A percentile compares a stretch with the other conserved stretches of the same genome.
phyloP scores from a whole-genome alignment of 2,113 vertebrate species.

The Podarcis cretensis region DNA sequence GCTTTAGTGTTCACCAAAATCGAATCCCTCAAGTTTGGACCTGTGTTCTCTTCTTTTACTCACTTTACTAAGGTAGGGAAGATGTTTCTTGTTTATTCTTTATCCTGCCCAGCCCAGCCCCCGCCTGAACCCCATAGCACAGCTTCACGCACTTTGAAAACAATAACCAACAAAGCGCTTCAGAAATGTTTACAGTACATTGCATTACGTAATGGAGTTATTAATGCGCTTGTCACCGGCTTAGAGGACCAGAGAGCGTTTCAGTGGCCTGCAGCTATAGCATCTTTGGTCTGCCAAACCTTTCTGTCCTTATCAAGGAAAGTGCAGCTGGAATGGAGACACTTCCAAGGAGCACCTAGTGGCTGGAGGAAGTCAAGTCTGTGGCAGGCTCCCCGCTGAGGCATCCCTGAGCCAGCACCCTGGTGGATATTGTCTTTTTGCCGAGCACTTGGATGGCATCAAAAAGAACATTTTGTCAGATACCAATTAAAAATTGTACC shows the following conservation, averaged over 20 bases:
- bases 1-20: neutral
- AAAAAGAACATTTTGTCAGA: neutral
- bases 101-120: neutral
- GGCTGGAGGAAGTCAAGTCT: neutral
- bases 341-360: neutral
- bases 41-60: neutral
- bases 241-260: neutral
- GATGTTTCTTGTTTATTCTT: neutral
- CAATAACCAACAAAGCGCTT: neutral
- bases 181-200: neutral
- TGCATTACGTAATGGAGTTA: neutral
- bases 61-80: neutral
- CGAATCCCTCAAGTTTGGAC: neutral
- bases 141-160: neutral
- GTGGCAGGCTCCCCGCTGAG: neutral
- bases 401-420: neutral
- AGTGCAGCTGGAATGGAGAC: neutral
- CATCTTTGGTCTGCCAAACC: neutral
- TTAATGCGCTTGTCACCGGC: neutral
- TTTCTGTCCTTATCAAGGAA: neutral
- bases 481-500: slow-evolving; percentile 1
- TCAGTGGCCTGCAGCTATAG: neutral
- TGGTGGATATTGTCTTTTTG: neutral
- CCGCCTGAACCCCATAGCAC: neutral
- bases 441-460: neutral